Percentiles rank a stretch among this genome's conserved stretches.
These are phyloP conservation scores for Sclerodermus sp. DNA, from an alignment of 2,888 invertebrate genomes.

Conservation along the genomic window DNA sequence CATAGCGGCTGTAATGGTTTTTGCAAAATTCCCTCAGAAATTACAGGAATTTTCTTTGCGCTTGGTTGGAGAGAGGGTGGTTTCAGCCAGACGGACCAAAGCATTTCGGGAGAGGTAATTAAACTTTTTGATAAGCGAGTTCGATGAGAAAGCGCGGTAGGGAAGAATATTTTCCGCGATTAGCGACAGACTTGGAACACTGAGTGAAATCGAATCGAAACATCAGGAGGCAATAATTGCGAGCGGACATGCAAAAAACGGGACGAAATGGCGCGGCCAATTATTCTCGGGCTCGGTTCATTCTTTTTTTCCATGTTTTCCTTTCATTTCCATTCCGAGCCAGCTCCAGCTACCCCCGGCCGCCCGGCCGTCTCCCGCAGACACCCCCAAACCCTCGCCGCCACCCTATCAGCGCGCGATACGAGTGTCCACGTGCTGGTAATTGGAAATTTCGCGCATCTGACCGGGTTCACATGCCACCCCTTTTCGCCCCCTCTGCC, in stretches of 20 bases:
- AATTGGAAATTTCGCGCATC: slow-evolving; percentile 35
- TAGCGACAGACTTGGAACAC: too few species aligned
- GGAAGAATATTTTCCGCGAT: too few species aligned
- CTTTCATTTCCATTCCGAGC: slow-evolving; percentile 20
- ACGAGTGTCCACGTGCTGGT: slow-evolving; percentile 27
- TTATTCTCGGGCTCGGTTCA: slow-evolving; percentile 17
- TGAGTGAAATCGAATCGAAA: background rate
- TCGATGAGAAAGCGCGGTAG: too few species aligned
- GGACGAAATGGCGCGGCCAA: slow-evolving; percentile 21
- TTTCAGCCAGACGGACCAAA: too few species aligned
- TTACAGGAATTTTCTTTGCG: too few species aligned
- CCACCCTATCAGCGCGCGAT: slow-evolving; percentile 15
- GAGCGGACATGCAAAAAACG: background rate
- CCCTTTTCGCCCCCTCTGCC: background rate
- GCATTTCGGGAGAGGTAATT: too few species aligned
- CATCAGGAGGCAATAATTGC: background rate
- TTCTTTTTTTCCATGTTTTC: slow-evolving; percentile 17
- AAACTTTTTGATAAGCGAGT: too few species aligned
- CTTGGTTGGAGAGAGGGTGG: too few species aligned
- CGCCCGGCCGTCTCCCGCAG: slow-evolving; percentile 1
- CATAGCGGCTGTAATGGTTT: too few species aligned
- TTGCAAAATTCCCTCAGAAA: too few species aligned
- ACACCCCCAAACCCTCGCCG: background rate
- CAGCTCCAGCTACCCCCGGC: slow-evolving; percentile 7
- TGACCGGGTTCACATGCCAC: slow-evolving; percentile 21